Evolutionary conservation across 2,113 vertebrate genomes (phyloP).

Genomic region (Tyto alba): DNA sequence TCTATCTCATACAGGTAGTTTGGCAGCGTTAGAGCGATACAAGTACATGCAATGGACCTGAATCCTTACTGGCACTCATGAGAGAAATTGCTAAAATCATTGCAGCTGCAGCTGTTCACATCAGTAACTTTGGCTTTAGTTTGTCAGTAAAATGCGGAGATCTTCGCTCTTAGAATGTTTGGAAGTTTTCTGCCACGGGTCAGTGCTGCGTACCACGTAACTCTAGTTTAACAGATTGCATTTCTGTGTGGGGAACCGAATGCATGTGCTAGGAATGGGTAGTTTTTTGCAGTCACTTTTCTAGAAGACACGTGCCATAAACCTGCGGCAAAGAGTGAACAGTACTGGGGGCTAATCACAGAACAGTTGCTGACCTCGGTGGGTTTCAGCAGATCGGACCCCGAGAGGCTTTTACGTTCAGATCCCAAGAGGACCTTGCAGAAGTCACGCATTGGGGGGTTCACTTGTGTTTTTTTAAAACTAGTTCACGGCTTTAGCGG

Average conservation of each 20-base stretch:
- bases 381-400: not conserved
- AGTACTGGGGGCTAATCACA: not conserved
- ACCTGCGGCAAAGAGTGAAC: not conserved
- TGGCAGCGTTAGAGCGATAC: not conserved
- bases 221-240: not conserved
- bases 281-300: not conserved
- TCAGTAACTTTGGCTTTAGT: not conserved
- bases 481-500: not conserved
- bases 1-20: not conserved
- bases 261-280: not conserved
- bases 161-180: not conserved
- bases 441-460: not conserved
- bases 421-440: fast-evolving
- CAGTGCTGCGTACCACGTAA: not conserved
- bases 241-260: not conserved
- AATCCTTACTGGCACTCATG: not conserved
- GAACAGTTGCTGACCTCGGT: not conserved
- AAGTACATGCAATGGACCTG: not conserved
- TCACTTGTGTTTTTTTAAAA: not conserved
- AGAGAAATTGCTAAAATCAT: not conserved
- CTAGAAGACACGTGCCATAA: not conserved
- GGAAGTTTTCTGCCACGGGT: not conserved
- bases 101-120: not conserved
- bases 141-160: not conserved
- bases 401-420: not conserved